Evolutionary conservation across 2,888 invertebrate species (phyloP).

Genomic region (Macrosoma leucophasiata): DNA sequence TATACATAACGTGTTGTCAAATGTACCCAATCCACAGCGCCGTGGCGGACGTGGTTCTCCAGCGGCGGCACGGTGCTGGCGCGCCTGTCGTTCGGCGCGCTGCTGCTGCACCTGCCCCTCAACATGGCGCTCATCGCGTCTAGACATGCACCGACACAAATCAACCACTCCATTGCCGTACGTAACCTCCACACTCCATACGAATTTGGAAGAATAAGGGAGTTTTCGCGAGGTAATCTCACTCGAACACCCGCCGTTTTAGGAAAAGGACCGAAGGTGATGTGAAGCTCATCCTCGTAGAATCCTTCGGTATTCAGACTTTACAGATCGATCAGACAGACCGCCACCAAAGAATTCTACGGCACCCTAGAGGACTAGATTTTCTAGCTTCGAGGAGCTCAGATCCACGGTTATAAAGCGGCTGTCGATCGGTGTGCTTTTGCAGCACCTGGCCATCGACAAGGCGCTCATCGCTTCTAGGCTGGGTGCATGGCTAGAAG

Average conservation of each 20-base stretch:
- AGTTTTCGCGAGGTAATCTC: not conserved
- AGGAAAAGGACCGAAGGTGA: too few species aligned
- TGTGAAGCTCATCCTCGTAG: too few species aligned
- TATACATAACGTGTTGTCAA: not conserved
- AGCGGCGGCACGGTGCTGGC: constrained; percentile 49
- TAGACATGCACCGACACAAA: constrained; percentile 39
- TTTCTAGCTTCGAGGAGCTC: too few species aligned
- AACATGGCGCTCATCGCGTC: constrained; percentile 56
- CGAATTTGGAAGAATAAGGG: not conserved
- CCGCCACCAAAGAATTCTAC: not conserved
- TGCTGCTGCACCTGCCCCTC: constrained; percentile 62
- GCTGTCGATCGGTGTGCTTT: too few species aligned
- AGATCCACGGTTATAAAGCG: too few species aligned
- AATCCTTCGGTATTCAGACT: too few species aligned
- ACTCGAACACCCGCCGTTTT: too few species aligned
- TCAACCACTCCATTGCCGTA: constrained; percentile 46
- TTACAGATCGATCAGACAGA: not conserved
- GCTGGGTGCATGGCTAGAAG: constrained; percentile 27
- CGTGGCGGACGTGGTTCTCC: constrained; percentile 40
- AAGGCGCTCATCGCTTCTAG: not conserved
- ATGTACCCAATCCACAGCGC: too few species aligned
- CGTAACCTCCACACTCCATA: constrained; percentile 5
- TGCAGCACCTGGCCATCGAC: not conserved
- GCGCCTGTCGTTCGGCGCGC: constrained; percentile 63
- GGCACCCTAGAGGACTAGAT: too few species aligned